Evolutionary conservation across 2,888 invertebrate genomes (phyloP).

Genomic region (Netelia virgata): DNA sequence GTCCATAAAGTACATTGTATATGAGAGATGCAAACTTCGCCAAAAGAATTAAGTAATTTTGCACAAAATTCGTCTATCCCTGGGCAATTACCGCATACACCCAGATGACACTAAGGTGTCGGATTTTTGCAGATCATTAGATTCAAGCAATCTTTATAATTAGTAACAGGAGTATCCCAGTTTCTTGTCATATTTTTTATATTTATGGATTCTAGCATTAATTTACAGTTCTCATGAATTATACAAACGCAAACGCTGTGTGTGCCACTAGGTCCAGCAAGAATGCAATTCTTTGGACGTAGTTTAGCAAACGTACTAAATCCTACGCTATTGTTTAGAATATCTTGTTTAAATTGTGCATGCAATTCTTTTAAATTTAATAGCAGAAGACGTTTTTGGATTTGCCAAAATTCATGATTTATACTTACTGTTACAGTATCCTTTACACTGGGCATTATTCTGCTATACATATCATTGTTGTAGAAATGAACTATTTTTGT

Average conservation of each 20-base stretch:
- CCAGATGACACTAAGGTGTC: conserved; percentile 23
- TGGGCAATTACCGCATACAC: conserved; percentile 61
- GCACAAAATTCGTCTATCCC: conserved; percentile 20
- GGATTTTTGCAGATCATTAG: conserved; percentile 43
- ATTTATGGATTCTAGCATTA: conserved; percentile 58
- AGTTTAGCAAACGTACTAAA: conserved; percentile 60
- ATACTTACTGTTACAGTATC: conserved; percentile 13
- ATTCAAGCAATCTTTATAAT: conserved; percentile 15
- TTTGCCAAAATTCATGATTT: conserved; percentile 12
- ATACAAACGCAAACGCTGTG: conserved; percentile 68
- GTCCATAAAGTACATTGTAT: conserved; percentile 41
- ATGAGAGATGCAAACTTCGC: conserved; percentile 21
- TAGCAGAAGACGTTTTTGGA: conserved; percentile 35
- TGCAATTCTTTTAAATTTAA: conserved; percentile 44
- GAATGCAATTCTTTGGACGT: conserved; percentile 64
- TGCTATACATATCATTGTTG: conserved; percentile 31
- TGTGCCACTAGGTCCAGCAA: conserved; percentile 67
- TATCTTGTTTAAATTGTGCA: not conserved
- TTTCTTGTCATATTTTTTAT: conserved; percentile 17
- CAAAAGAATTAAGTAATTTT: conserved; percentile 14
- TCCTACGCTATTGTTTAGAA: conserved; percentile 47
- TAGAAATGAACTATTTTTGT: conserved; percentile 1
- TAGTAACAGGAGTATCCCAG: conserved; percentile 10
- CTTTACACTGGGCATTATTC: conserved; percentile 21
- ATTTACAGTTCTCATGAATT: conserved; percentile 61